Percentiles rank a stretch among this genome's conserved stretches.
phyloP scores from a whole-genome alignment of 37 sponge, comb jelly and placozoan genomes.

The Haliclona indistincta region DNA sequence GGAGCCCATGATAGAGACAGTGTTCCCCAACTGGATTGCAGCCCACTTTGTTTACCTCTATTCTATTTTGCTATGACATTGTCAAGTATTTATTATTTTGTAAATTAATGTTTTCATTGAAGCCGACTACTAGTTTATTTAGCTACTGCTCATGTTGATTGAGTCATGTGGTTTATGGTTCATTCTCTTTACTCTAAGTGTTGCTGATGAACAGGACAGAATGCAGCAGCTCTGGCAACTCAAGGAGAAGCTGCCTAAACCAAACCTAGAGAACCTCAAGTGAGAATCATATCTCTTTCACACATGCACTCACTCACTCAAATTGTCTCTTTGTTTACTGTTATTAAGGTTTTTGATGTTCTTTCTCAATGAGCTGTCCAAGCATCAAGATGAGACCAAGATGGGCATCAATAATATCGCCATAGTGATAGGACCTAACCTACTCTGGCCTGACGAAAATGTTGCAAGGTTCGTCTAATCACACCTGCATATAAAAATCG shows the following conservation, averaged over 20 bases:
- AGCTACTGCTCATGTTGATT: not conserved
- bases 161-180: not conserved
- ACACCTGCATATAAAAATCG: too few relatives aligned
- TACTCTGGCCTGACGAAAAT: slow-evolving; percentile 82
- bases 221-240: slow-evolving; percentile 47
- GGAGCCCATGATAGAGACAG: too few relatives aligned
- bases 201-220: slow-evolving; percentile 43
- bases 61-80: too few relatives aligned
- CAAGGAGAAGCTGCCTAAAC: slow-evolving; percentile 52
- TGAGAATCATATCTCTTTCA: not conserved
- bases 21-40: too few relatives aligned
- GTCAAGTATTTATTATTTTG: too few relatives aligned
- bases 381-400: slow-evolving; percentile 70
- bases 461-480: too few relatives aligned
- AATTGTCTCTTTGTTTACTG: not conserved
- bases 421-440: slow-evolving; percentile 92
- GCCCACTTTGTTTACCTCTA: too few relatives aligned
- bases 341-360: slow-evolving; percentile 75
- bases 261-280: slow-evolving; percentile 61
- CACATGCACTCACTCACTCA: not conserved
- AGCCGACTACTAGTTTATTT: not conserved
- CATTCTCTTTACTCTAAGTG: slow-evolving; percentile 21
- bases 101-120: too few relatives aligned
- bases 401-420: slow-evolving; percentile 82
- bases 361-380: slow-evolving; percentile 69